Percentiles rank a stretch among this genome's conserved stretches.
phyloP scores from a whole-genome alignment of 2,113 vertebrate species.

The cat (Felis catus) region F.catus_Fca126_mat1.0 CM031416.1:129191501-129192000 shows the following conservation, averaged over 20 bases:
- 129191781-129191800: background rate
- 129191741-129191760: background rate
- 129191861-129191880: background rate
- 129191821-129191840: background rate
- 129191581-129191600: background rate
- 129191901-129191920: constrained; percentile 7
- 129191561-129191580: background rate
- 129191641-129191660: background rate
- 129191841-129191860: background rate
- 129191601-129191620: background rate
- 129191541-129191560: background rate
- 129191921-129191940: background rate
- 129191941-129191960: constrained; percentile 43
- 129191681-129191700: background rate
- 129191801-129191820: background rate
- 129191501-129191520: too few relatives aligned
- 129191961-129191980: constrained; percentile 8
- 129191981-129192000: constrained; percentile 39
- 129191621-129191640: background rate
- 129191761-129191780: background rate
- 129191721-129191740: background rate
- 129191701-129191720: background rate
- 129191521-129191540: background rate
- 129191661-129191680: background rate
- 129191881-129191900: background rate